phyloP scores from a whole-genome alignment of 2,797 vertebrate species.

The Phyllotis vaccarum region DNA sequence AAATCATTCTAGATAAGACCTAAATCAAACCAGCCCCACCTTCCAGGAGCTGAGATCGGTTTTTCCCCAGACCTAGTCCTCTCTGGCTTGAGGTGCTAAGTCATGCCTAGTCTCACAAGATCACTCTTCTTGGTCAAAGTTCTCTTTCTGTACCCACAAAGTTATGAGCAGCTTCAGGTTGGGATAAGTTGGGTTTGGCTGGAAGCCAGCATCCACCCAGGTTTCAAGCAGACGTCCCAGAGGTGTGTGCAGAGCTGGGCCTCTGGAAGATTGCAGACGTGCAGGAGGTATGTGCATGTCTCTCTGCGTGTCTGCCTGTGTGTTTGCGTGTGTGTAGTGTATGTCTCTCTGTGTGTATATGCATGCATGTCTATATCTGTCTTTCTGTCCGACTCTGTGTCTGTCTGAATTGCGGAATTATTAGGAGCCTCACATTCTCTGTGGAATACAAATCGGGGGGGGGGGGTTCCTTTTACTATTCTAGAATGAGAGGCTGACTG shows the following conservation, averaged over 20 bases:
- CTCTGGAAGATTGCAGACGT: neutral
- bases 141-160: neutral
- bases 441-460: neutral
- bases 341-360: neutral
- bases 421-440: neutral
- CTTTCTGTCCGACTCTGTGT: neutral
- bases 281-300: neutral
- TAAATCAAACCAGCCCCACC: neutral
- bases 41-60: constrained; percentile 7
- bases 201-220: neutral
- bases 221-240: neutral
- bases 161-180: neutral
- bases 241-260: neutral
- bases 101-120: no score
- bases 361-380: neutral
- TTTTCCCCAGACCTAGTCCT: neutral
- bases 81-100: neutral
- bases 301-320: neutral
- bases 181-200: neutral
- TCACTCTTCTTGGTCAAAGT: neutral
- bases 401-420: constrained; percentile 20
- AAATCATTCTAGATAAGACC: constrained; percentile 19
- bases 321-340: neutral
- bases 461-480: neutral
- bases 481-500: neutral